phyloP scores from a whole-genome alignment of 2,888 invertebrate genomes.

The Trichacis sp. region DNA sequence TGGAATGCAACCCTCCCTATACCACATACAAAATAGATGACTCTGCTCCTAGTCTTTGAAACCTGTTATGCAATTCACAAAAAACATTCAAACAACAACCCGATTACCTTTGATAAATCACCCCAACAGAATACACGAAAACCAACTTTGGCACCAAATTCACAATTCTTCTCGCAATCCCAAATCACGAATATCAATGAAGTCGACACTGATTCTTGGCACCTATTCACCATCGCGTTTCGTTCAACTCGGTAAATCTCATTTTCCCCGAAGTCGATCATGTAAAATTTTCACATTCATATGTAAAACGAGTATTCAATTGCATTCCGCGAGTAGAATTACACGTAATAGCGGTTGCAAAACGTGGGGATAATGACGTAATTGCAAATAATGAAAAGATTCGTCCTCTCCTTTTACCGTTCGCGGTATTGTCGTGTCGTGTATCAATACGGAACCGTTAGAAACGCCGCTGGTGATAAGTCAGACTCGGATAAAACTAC shows the following conservation, averaged over 20 bases:
- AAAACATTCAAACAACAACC: background rate
- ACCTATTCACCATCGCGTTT: background rate
- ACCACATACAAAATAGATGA: background rate
- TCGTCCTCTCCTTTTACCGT: no score
- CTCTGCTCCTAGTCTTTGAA: background rate
- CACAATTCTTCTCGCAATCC: background rate
- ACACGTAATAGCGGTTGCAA: background rate
- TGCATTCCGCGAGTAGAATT: background rate
- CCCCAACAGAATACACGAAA: background rate
- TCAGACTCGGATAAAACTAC: no score
- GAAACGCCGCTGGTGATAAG: no score
- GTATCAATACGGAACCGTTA: no score
- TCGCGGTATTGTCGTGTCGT: no score
- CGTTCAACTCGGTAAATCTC: background rate
- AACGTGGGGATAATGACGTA: background rate
- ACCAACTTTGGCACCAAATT: no score
- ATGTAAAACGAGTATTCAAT: background rate
- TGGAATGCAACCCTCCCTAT: conserved; percentile 10
- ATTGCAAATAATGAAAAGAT: no score
- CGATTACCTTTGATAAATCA: background rate
- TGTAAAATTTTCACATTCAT: background rate
- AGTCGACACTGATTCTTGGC: background rate
- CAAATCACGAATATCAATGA: background rate
- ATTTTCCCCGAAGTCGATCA: background rate
- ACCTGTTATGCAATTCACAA: background rate